Conservation (phyloP, 2,113 vertebrate genomes). For the Shinisaurus crocodilurus region DNA sequence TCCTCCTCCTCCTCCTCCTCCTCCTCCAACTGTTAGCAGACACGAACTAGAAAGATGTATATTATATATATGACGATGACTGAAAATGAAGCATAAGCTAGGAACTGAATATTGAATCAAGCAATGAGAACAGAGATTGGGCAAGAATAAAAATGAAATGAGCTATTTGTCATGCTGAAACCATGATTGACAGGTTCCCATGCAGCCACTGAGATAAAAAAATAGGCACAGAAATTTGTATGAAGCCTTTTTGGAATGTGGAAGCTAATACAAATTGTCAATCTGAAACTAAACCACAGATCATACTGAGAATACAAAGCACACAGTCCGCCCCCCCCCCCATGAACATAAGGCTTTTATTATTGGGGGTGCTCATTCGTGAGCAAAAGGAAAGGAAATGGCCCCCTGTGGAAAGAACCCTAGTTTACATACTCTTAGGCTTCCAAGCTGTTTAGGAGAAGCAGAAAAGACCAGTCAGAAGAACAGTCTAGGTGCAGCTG, state of each 20-base stretch:
- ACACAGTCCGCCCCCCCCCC: not conserved
- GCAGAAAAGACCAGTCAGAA: constrained; percentile 8
- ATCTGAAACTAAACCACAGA: not conserved
- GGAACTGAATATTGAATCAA: not conserved
- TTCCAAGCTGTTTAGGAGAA: constrained; percentile 28
- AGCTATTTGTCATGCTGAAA: not conserved
- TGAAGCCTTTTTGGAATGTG: not conserved
- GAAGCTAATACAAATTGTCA: not conserved
- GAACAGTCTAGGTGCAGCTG: not conserved
- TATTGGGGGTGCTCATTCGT: not conserved
- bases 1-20: not conserved
- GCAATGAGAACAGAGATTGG: constrained; percentile 28
- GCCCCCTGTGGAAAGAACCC: constrained; percentile 6
- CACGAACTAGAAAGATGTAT: not conserved
- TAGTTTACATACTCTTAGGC: constrained; percentile 6
- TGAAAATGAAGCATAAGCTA: constrained; percentile 25
- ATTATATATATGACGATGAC: not conserved
- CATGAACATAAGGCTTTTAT: not conserved
- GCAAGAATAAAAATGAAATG: not conserved
- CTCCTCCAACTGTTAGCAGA: not conserved
- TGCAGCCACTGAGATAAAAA: constrained; percentile 1
- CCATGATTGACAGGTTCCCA: not conserved
- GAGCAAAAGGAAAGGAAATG: not conserved
- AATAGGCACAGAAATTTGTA: not conserved
- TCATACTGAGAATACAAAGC: not conserved